These are phyloP conservation scores for Oxygymnocypris stewartii DNA, from an alignment of 2,113 vertebrate genomes.

Conservation along the genomic window DNA sequence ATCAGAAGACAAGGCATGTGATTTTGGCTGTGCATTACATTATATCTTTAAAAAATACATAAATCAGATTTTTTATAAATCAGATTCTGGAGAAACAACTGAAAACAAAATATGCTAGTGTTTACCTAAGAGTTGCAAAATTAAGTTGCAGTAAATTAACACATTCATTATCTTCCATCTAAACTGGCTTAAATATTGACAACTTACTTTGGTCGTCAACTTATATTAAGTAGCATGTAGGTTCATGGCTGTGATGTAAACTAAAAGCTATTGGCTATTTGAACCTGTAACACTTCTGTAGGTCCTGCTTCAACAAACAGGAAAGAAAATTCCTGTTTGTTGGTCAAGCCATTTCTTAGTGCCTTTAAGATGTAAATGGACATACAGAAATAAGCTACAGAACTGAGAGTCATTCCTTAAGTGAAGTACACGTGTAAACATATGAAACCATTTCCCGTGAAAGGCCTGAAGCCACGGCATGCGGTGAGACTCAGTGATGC, in stretches of 20 bases:
- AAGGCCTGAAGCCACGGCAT: neutral
- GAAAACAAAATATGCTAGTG: neutral
- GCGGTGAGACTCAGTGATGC: neutral
- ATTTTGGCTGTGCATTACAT: too few species aligned
- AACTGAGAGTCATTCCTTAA: neutral
- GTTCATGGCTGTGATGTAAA: neutral
- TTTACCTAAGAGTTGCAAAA: neutral
- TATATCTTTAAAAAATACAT: neutral
- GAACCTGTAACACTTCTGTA: neutral
- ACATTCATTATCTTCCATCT: neutral
- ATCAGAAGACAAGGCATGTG: neutral
- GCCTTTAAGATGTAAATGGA: neutral
- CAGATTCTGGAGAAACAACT: neutral
- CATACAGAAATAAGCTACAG: slow-evolving; percentile 23
- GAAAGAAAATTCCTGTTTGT: neutral
- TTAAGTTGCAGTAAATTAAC: neutral
- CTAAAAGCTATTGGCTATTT: slow-evolving; percentile 2
- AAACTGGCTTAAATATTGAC: neutral
- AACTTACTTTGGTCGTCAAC: neutral
- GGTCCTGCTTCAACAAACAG: neutral
- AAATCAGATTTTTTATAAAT: neutral
- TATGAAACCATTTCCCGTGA: slow-evolving; percentile 20
- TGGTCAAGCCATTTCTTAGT: neutral
- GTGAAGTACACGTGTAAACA: slow-evolving; percentile 10
- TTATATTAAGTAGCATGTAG: neutral